phyloP scores from a whole-genome alignment of 2,797 vertebrate species.

The Threskiornis aethiopicus region DNA sequence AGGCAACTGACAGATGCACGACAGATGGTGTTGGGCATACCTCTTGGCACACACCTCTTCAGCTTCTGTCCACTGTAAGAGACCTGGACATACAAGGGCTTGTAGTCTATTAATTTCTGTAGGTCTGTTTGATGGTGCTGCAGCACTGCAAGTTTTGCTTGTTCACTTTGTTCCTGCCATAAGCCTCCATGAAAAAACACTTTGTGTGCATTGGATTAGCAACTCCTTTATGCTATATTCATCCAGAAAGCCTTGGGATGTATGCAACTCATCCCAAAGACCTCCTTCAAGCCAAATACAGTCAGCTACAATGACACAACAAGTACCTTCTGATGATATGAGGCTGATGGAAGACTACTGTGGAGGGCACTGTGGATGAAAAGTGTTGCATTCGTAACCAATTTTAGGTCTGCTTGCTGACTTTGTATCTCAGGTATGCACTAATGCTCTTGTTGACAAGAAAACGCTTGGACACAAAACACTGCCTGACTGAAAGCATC shows the following conservation, averaged over 20 bases:
- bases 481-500: neutral
- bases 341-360: neutral
- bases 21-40: neutral
- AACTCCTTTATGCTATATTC: neutral
- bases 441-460: neutral
- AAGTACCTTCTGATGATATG: neutral
- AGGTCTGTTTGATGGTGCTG: neutral
- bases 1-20: neutral
- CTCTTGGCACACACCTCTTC: neutral
- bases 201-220: neutral
- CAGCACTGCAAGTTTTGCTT: neutral
- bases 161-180: neutral
- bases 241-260: neutral
- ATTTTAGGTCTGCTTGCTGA: neutral
- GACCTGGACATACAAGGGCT: neutral
- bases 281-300: neutral
- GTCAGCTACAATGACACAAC: neutral
- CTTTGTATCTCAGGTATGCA: neutral
- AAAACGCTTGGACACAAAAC: neutral
- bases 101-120: neutral
- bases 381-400: neutral
- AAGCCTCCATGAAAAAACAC: neutral
- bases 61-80: neutral
- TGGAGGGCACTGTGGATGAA: neutral
- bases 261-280: neutral